These are phyloP conservation scores for Tachystola acroxantha DNA, from an alignment of 2,888 invertebrate species.

Conservation along the genomic window DNA sequence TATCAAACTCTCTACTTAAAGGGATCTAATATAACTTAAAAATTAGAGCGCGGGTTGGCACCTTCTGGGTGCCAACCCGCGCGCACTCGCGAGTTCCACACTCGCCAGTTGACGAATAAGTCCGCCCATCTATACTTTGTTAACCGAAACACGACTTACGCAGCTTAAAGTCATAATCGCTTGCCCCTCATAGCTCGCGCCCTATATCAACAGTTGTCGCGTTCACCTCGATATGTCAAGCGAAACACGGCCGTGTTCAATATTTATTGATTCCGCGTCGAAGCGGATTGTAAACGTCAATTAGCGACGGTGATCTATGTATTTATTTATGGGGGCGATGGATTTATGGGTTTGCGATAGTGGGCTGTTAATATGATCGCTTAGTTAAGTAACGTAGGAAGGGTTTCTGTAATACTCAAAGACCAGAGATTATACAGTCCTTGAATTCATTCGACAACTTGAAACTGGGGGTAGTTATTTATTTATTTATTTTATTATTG, in stretches of 20 bases:
- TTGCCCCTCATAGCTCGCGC: constrained; percentile 13
- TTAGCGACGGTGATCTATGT: constrained; percentile 46
- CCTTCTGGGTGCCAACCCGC: too few relatives aligned
- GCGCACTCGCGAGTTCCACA: too few relatives aligned
- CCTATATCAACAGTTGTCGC: constrained; percentile 43
- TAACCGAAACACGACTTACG: too few relatives aligned
- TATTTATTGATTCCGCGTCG: constrained; percentile 53
- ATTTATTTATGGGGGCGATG: constrained; percentile 31
- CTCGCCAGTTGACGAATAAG: too few relatives aligned
- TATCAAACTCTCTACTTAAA: too few relatives aligned
- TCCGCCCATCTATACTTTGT: too few relatives aligned
- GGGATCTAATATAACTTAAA: too few relatives aligned
- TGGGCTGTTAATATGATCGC: constrained; percentile 2
- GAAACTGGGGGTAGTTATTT: too few relatives aligned
- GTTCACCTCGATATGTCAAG: constrained; percentile 54
- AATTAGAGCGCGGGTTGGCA: too few relatives aligned
- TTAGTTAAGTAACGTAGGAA: not conserved
- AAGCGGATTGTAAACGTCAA: constrained; percentile 57
- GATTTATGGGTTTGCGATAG: constrained; percentile 3
- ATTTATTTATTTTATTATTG: too few relatives aligned
- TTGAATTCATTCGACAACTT: too few relatives aligned
- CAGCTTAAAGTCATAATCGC: constrained; percentile 2
- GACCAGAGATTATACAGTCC: too few relatives aligned
- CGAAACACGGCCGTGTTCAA: constrained; percentile 32
- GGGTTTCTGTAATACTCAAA: not conserved